Evolutionary conservation across 2,113 vertebrate species (phyloP).

Genomic region (Istiophorus platypterus): DNA sequence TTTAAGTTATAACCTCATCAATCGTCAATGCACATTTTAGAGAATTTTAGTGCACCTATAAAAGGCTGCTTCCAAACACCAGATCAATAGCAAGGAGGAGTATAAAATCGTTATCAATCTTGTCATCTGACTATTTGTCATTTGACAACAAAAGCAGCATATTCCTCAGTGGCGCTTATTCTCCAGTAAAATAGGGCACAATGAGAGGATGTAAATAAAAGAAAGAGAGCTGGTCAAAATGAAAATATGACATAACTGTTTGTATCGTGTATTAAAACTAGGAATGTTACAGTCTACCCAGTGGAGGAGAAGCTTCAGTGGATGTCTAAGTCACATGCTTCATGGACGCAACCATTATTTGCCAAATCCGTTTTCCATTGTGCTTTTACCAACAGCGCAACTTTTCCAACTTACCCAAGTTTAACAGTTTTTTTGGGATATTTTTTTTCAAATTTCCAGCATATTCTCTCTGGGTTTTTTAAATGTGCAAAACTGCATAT

Average conservation of each 20-base stretch:
- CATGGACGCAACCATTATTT: not conserved
- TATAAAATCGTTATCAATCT: conserved; percentile 8
- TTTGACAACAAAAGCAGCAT: conserved; percentile 5
- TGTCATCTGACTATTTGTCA: conserved; percentile 2
- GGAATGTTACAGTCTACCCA: too few species aligned
- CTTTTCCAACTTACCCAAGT: too few species aligned
- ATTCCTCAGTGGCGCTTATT: too few species aligned
- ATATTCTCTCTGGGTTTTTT: not conserved
- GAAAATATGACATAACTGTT: too few species aligned
- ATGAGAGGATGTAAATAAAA: too few species aligned
- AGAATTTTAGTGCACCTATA: conserved; percentile 21
- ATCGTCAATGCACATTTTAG: conserved; percentile 24
- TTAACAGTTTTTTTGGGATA: too few species aligned
- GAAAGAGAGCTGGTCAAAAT: too few species aligned
- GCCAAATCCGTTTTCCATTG: not conserved
- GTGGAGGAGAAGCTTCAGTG: not conserved
- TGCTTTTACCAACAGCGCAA: not conserved
- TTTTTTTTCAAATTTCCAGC: too few species aligned
- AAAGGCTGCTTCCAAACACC: conserved; percentile 20
- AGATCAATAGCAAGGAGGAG: conserved; percentile 28
- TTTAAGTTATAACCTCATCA: conserved; percentile 43
- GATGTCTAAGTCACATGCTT: not conserved
- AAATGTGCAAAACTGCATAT: not conserved
- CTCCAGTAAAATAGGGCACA: too few species aligned
- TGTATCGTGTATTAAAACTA: too few species aligned